Evolutionary conservation across 1,140 invertebrate genomes (phyloP).

Genomic region (Neoseiulus cucumeris): DNA sequence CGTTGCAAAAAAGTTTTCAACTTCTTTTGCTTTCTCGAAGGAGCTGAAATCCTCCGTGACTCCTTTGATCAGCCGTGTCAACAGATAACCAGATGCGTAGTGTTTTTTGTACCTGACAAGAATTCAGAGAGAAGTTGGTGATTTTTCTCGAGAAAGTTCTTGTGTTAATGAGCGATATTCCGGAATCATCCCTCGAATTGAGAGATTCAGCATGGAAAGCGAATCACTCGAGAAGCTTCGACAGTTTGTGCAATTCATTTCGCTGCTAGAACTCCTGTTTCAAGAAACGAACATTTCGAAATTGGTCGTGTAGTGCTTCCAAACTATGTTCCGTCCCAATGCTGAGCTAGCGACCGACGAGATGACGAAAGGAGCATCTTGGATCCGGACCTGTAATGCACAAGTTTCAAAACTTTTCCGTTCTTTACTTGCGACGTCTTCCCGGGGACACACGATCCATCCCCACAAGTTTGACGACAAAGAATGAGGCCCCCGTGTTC

Average conservation of each 20-base stretch:
- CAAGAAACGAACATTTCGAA: neutral
- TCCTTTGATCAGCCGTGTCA: neutral
- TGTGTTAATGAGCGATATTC: too few relatives aligned
- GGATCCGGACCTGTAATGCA: neutral
- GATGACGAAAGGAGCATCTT: neutral
- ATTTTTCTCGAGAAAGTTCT: too few relatives aligned
- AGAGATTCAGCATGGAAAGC: too few relatives aligned
- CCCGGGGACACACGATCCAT: neutral
- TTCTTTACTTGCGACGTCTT: neutral
- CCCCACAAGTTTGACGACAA: neutral
- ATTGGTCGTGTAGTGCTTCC: neutral
- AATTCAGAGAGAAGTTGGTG: neutral
- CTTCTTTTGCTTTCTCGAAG: slow-evolving; percentile 4
- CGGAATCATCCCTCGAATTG: too few relatives aligned
- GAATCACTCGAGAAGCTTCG: too few relatives aligned
- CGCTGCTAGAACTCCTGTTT: neutral
- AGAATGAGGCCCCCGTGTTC: neutral
- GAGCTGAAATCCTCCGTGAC: neutral
- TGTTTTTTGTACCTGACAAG: neutral
- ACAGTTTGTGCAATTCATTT: too few relatives aligned
- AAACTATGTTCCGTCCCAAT: neutral
- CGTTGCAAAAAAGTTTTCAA: neutral
- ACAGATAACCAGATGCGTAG: neutral
- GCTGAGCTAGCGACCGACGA: neutral
- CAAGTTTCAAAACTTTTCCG: neutral